Evolutionary conservation across 1,140 invertebrate species (phyloP), one percentile per base, ranked within the genome.

Genomic region (Plectrocnemia conspersa): DNA sequence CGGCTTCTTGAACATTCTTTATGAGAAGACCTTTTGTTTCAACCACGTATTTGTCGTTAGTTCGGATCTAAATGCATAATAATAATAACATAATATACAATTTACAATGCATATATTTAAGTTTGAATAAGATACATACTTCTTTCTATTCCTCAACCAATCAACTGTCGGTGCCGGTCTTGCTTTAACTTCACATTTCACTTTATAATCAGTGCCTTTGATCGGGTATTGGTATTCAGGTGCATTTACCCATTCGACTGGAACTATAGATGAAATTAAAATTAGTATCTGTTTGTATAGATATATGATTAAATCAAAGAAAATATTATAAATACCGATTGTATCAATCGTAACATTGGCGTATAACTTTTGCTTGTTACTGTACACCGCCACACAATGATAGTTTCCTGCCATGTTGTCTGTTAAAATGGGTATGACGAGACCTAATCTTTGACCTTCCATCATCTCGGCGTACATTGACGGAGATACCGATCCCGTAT

Each of bases 151-250:
- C 67, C 84, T 84, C 36, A 83, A 77, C 92, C 91, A 95, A 65
- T 89, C 86, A 10, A 95, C 82, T 10, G 77, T 78, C 0, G 93
- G 89, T 21, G 86, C 75, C 11, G 93, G 93, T 68, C 86, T 85
- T 1, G 91, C 89, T 41, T 80, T 82, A 0, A 94, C 91, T 69
- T 86, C 79, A 64, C 93, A 97, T 65, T 81, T 82, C 6, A 95
- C 81, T 68, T 81, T 81, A 64, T 83, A 90, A 56, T 89, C 81
- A 47, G 79, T 75, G 3, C 83, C 83, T 19, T 88, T 77, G n/a
- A 85, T 84, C 0, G 91, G 85, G 66, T 80, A 86, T 70, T 95
- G 92, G 66, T 87, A 83, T 60, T 75, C 73, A n/a, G 90, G 89
- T 0, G 90, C 90, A 68, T 93, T 84, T 16, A 80, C 81, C 81